Evolutionary conservation across 2,888 invertebrate genomes (phyloP).

Genomic region (Metallyticus violacea): DNA sequence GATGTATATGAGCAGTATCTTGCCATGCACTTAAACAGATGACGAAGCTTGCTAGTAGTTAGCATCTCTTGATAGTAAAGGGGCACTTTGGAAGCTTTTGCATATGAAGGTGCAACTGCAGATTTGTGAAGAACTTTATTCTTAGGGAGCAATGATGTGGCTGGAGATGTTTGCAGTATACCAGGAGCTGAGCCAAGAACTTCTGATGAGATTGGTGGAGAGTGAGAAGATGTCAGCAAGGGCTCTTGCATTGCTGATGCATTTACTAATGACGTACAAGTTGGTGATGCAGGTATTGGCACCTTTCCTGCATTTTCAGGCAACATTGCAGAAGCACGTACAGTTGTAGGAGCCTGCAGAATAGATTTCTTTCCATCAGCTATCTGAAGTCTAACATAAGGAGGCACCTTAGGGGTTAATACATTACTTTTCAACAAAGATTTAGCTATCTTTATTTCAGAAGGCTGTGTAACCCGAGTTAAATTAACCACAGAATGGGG

Average conservation of each 20-base stretch:
- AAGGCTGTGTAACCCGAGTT: neutral
- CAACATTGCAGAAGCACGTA: neutral
- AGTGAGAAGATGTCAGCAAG: too few relatives aligned
- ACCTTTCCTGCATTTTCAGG: too few relatives aligned
- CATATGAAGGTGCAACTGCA: constrained; percentile 9
- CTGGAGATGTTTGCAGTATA: neutral
- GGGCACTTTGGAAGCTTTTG: constrained; percentile 26
- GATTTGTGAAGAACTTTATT: constrained; percentile 8
- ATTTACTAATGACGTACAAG: neutral
- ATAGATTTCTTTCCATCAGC: neutral
- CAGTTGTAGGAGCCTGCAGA: neutral
- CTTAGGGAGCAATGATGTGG: neutral
- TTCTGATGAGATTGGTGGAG: neutral
- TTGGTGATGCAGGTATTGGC: neutral
- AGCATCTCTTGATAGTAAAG: constrained; percentile 41
- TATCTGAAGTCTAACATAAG: neutral
- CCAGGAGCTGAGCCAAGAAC: too few relatives aligned
- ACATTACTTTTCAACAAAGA: neutral
- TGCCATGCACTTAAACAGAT: constrained; percentile 57
- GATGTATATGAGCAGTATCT: constrained; percentile 52
- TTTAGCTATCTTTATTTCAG: neutral
- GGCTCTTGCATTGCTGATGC: neutral
- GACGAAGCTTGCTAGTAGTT: constrained; percentile 43
- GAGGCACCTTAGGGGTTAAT: neutral
- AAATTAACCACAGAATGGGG: neutral